Percentiles rank a stretch among this genome's conserved stretches.
These are phyloP conservation scores for Campopleginae sp. DNA, from an alignment of 2,888 invertebrate genomes.

Conservation along the genomic window DNA sequence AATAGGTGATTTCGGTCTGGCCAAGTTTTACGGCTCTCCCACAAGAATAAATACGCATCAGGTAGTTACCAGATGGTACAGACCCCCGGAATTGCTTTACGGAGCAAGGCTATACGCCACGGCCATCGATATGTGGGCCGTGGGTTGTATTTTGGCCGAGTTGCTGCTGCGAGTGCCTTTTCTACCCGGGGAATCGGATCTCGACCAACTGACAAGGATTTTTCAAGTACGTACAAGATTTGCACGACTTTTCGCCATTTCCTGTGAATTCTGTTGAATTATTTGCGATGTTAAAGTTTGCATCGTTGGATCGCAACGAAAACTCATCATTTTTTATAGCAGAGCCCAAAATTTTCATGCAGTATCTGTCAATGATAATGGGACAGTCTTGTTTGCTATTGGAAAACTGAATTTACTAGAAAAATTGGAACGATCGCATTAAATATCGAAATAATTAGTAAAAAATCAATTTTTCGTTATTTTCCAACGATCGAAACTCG, in stretches of 20 bases:
- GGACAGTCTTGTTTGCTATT: too few species aligned
- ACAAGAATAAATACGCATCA: slow-evolving; percentile 98
- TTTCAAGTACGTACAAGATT: slow-evolving; percentile 89
- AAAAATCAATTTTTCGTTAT: too few species aligned
- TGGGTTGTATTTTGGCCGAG: slow-evolving; percentile 99
- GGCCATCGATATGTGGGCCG: slow-evolving; percentile 99
- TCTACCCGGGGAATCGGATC: slow-evolving; percentile 97
- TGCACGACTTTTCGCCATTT: neutral
- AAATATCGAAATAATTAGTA: too few species aligned
- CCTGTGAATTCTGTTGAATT: neutral
- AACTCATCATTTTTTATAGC: too few species aligned
- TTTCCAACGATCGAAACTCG: too few species aligned
- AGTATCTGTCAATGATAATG: too few species aligned
- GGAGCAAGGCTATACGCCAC: slow-evolving; percentile 98
- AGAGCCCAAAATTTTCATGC: too few species aligned
- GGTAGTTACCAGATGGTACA: slow-evolving; percentile 97
- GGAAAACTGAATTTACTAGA: too few species aligned
- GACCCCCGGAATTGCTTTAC: slow-evolving; percentile 97
- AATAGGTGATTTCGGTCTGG: slow-evolving; percentile 99
- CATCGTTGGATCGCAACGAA: too few species aligned
- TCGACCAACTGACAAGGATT: slow-evolving; percentile 98
- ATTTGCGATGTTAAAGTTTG: neutral
- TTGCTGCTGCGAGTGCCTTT: slow-evolving; percentile 95
- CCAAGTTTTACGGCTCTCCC: slow-evolving; percentile 98
- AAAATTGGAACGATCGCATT: too few species aligned